These are phyloP conservation scores for Agelaius tricolor DNA, from an alignment of 2,113 vertebrate species.

Conservation along the genomic window DNA sequence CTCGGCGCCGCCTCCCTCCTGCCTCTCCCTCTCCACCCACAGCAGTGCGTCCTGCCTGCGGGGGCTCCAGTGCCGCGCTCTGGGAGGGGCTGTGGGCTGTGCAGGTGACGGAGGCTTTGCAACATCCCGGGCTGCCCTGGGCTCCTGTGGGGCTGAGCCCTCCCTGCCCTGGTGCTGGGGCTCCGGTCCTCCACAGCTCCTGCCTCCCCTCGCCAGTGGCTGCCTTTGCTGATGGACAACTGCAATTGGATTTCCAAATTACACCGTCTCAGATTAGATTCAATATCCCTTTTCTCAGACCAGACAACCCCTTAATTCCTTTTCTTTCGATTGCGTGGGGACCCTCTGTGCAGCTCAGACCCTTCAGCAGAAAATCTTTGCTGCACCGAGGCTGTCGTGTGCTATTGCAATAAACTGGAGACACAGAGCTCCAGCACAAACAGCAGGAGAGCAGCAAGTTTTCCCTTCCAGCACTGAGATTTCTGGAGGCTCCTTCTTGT, in stretches of 20 bases:
- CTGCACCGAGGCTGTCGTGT: not conserved
- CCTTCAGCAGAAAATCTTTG: constrained; percentile 37
- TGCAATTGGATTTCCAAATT: constrained; percentile 47
- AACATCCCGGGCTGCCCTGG: fast-evolving
- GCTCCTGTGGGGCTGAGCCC: not conserved
- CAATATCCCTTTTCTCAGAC: constrained; percentile 22
- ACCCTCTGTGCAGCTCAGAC: not conserved
- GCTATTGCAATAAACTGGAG: constrained; percentile 3
- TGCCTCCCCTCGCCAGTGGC: not conserved
- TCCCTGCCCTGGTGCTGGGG: not conserved
- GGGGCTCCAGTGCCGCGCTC: fast-evolving
- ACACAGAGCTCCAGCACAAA: not conserved
- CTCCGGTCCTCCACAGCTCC: fast-evolving
- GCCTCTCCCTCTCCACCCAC: fast-evolving
- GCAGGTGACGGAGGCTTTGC: not conserved
- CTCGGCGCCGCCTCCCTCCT: not conserved
- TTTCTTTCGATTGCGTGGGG: constrained; percentile 15
- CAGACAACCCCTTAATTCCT: constrained; percentile 31
- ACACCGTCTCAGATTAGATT: not conserved
- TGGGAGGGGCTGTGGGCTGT: not conserved
- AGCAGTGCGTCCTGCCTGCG: not conserved
- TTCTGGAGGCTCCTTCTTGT: constrained; percentile 39
- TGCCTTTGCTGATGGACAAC: constrained; percentile 1
- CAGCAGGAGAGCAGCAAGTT: not conserved
- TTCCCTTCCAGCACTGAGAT: not conserved